Conservation (phyloP, 2,113 vertebrate species). For the Tachycineta bicolor region DNA sequence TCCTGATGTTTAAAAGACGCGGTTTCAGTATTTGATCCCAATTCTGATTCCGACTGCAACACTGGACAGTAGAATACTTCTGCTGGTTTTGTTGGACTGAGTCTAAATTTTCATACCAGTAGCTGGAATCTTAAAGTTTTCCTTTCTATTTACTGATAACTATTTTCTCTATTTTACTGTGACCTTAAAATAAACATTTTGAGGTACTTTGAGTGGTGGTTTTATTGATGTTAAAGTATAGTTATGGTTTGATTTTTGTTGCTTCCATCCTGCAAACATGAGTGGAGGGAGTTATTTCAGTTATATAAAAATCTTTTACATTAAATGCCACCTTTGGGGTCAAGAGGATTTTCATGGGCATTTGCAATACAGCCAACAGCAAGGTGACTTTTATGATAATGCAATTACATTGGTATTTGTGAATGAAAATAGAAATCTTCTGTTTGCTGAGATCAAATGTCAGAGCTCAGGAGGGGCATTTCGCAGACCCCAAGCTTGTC, state of each 20-base stretch:
- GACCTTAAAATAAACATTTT: neutral
- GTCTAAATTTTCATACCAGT: neutral
- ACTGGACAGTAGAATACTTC: neutral
- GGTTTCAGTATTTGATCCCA: neutral
- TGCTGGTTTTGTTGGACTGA: neutral
- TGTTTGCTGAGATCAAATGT: neutral
- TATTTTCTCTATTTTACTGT: neutral
- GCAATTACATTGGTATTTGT: neutral
- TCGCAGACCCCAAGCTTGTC: neutral
- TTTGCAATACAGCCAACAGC: neutral
- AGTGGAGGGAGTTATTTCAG: neutral
- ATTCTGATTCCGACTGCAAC: neutral
- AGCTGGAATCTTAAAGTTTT: neutral
- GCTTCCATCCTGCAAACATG: neutral
- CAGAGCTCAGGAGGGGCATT: neutral
- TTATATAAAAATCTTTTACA: neutral
- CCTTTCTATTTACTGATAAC: neutral
- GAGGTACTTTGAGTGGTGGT: neutral
- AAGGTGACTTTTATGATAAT: slow-evolving; percentile 21
- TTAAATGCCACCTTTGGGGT: neutral
- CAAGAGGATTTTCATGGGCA: neutral
- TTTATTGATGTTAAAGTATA: neutral
- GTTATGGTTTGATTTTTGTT: neutral
- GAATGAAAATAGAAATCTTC: neutral
- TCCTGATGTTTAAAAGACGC: neutral